Base-by-base conservation (phyloP, 2,113 vertebrate species). In the Nasalis larvatus region DNA sequence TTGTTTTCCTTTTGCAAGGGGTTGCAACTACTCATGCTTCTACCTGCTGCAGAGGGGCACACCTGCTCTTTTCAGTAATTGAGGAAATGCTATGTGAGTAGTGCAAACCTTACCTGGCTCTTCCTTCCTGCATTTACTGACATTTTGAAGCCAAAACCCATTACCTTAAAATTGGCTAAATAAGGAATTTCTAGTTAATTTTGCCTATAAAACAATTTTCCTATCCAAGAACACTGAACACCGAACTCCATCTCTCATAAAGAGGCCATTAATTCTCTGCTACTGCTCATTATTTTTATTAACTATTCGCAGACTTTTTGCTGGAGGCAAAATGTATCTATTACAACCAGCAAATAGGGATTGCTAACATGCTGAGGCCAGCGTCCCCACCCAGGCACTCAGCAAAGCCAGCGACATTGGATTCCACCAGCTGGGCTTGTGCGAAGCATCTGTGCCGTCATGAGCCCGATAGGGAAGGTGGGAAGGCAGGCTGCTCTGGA, bases 201-300 rank as follows among this genome's bases (percentile, higher is more conserved):
- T 89, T 97, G 94, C 96, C 95, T 91, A 80, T 97, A 94, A 96
- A 97, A 98, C 90, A 95, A 91, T 96, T 98, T 98, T 97, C 60
- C 85, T 83, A 86, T 92, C 96, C 92, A 96, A 94, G 95, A 97
- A 94, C 49, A 94, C 87, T 86, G 96, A 96, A 92, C 92, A 83
- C 95, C 4, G 25, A 85, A 97, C 97, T 97, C 85, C 92, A 97
- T 97, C 96, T 95, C 95, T 98, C 96, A 96, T 97, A 97, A 96
- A 97, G 96, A 95, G 96, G 77, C 96, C 96, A 98, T 97, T 98
- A 98, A 98, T 98, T 97, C 96, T 97, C 92, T 94, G 94, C 94
- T 96, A 76, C 97, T 95, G 96, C 90, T 98, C 96, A 97, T 98
- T 97, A 98, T 97, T 98, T 96, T 96, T 97, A 97, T 98, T 97